Base-by-base conservation (phyloP, 1,140 invertebrate genomes). In the Eubasilissa regina region DNA sequence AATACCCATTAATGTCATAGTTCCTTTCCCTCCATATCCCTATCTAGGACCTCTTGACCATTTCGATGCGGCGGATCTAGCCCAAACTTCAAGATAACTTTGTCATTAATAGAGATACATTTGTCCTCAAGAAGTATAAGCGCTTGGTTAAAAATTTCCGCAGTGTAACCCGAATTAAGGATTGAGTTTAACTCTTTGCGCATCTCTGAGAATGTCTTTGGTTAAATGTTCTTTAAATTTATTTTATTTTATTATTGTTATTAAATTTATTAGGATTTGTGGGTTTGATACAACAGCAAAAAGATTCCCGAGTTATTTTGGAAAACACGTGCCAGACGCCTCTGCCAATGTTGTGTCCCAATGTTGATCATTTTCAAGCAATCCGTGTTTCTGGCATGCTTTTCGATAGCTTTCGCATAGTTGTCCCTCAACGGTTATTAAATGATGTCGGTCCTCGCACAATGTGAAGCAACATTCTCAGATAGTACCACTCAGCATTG, bases 311-410 rank as follows among this genome's bases (percentile, higher is more conserved):
- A 68, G 75, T 74, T 74, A 21, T 3, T 84, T 83, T 77, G 77
- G 83, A 35, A 35, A 35, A 80, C 85, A 85, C 73, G 81, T 84
- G 75, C 81, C 75, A 19, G 86, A 83, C 62, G 88, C 86, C 58
- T 87, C 87, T 45, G 85, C 84, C 84, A 89, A 88, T 83, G 88
- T 85, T 80, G 83, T 84, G 53, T 68, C 86, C 84, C 75, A 90
- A 86, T 84, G 76, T 64, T 85, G 84, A 83, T 85, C 85, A 77
- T 85, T 79, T 77, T 83, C 73, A 45, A 83, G 75, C 77, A 82
- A 72, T 19, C 68, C 83, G 74, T 78, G 79, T 79, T 83, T 76
- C 51, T 79, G 21, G 13, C 64, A 68, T 21, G 64, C 64, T 7
- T 68, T 13, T 1, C 12, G 4, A 35, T 68, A 68, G 13, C 43